Base-by-base conservation (phyloP, 1,140 invertebrate genomes). In the Dreissena rostriformis region DNA sequence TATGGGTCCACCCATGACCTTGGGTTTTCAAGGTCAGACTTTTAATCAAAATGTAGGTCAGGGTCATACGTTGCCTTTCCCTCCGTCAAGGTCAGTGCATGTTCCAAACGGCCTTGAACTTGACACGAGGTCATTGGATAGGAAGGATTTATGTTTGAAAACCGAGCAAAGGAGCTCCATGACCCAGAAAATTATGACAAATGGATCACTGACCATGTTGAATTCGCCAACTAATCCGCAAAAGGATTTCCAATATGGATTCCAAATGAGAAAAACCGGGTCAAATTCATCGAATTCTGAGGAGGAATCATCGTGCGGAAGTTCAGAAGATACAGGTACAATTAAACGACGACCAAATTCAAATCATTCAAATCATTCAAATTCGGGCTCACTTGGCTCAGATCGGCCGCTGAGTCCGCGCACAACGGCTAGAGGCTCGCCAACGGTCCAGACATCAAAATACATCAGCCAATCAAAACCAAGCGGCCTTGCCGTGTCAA, bases 241-340 rank as follows among this genome's bases (percentile, higher is more conserved):
- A 70, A 92, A 92, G 71, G 92, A 92, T 8, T 81, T 88, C 66
- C 22, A 70, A n/a, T 75, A 79, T 53, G 87, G 87, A 65, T 91
- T 88, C 65, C 90, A 91, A 68, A 88, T 89, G 82, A 70, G 86
- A 39, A 84, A 88, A 70, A 86, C 85, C 84, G 88, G 89, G 57
- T 93, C 92, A 65, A 91, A 93, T 97, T 97, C 91, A 96, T 98
- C 83, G 97, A 97, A 93, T 97, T 97, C 15, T 96, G 98, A 93
- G 97, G 97, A 53, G 97, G 97, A 57, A 91, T 98, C 88, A 73
- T 96, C 97, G 1, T 94, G 97, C 26, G 97, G 97, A 22, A 89
- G 88, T 63, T 91, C 90, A 0, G 90, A 91, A 77, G 92, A 91
- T 76, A 91, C 89, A 94, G 96, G 94, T 93, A 97, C 90, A 68